Percentiles rank a stretch among this genome's conserved stretches.
Evolutionary conservation across 2,113 vertebrate genomes (phyloP).

Genomic region (Elanoides forficatus): DNA sequence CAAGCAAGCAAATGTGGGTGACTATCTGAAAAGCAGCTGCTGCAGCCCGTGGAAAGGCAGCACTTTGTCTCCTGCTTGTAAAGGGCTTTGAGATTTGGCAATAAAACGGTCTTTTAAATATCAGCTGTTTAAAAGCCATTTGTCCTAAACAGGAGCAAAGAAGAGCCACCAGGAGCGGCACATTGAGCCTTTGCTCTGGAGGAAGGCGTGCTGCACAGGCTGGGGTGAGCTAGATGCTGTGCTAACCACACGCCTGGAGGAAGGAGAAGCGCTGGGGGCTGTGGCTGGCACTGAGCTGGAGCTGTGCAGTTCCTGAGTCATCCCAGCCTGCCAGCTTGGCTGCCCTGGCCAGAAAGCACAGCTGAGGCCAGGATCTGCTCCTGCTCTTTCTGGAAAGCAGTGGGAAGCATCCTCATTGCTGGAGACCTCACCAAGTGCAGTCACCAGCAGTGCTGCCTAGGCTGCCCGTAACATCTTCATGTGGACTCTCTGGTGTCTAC

Average conservation of each 20-base stretch:
- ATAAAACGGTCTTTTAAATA: slow-evolving; percentile 68
- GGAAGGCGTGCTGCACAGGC: neutral
- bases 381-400: neutral
- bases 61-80: slow-evolving; percentile 57
- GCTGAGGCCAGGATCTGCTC: neutral
- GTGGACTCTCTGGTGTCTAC: neutral
- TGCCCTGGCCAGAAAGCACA: neutral
- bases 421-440: neutral
- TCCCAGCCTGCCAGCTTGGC: neutral
- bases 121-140: slow-evolving; percentile 1
- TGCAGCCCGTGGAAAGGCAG: neutral
- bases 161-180: neutral
- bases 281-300: neutral
- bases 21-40: slow-evolving; percentile 23
- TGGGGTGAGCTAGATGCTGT: neutral
- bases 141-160: neutral
- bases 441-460: neutral
- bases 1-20: neutral
- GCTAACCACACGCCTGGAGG: neutral
- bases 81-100: slow-evolving; percentile 67
- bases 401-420: neutral
- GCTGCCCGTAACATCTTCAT: neutral
- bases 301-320: neutral
- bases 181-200: neutral
- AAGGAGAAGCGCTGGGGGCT: neutral